Base-by-base conservation (phyloP, 2,797 vertebrate species). In the Kryptolebias ocellatus region DNA sequence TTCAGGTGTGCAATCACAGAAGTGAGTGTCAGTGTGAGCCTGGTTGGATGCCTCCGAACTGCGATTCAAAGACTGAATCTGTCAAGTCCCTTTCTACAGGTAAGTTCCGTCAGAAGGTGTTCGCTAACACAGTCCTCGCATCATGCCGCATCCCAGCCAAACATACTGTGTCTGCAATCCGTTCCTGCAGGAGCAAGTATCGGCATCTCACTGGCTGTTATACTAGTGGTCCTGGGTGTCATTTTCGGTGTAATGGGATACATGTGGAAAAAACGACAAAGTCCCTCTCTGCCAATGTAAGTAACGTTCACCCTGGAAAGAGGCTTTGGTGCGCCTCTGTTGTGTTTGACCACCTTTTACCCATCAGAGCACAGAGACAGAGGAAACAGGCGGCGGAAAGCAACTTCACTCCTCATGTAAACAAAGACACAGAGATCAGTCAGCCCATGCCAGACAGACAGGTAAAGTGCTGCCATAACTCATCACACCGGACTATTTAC, bases 1-100 rank as follows among this genome's bases (percentile, higher is more conserved):
- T 62, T 31, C 81, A 95, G 94, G 90, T 94, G 24, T 95, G 94
- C 18, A 94, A 95, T 57, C 94, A 95, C 87, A 92, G 44, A 62
- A 83, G 64, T 4, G 67, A 90, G 74, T 95, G 94, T 74, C 92
- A 92, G 85, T 95, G 93, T 64, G 80, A 92, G 57, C 87, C 90
- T 0, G 94, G 94, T 0, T 95, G 93, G 93, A 11, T 72, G 24
- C 84, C 85, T 53, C 93, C 93, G 1, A 1, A 60, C 75, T 95
- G 94, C 46, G 28, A 53, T 0, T 50, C 18, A 0, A 0, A 5
- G 45, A 70, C 80, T 5, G 20, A 0, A 8, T 0, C 0, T 0
- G 53, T 45, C 24, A 20, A 0, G 3, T 0, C 15, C 8, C 20
- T 83, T 1, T 68, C 83, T 15, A 20, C 8, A 11, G 87, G 93